Percentiles rank a stretch among this genome's conserved stretches.
Evolutionary conservation across 2,797 vertebrate genomes (phyloP).

Genomic region (Tadarida brasiliensis): DNA sequence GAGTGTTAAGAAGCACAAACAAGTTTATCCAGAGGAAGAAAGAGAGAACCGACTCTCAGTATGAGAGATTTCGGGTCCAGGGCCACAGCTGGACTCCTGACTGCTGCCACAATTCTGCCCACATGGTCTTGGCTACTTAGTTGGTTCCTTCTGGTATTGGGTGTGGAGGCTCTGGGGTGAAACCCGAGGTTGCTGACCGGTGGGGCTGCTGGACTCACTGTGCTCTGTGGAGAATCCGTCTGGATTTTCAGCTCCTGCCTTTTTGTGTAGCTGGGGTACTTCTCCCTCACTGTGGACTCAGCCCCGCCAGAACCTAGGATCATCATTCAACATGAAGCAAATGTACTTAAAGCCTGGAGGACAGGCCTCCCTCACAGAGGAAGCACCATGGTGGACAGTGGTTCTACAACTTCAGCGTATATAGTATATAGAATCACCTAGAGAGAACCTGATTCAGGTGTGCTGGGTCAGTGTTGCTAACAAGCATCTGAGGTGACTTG

Average conservation of each 20-base stretch:
- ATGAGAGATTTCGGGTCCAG: not conserved
- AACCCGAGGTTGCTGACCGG: not conserved
- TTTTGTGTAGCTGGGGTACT: not conserved
- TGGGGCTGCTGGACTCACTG: not conserved
- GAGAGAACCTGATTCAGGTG: not conserved
- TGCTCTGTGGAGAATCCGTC: not conserved
- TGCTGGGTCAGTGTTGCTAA: not conserved
- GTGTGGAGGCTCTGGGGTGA: not conserved
- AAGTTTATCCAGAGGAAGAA: not conserved
- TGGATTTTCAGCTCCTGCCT: not conserved
- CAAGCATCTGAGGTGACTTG: not conserved
- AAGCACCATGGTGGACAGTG: not conserved
- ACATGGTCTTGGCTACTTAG: rapidly evolving
- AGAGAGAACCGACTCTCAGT: not conserved
- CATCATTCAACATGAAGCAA: not conserved
- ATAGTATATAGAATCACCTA: not conserved
- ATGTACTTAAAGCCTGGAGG: not conserved
- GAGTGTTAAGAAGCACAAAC: not conserved
- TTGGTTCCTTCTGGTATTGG: not conserved
- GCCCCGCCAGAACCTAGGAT: not conserved
- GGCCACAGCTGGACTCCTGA: not conserved
- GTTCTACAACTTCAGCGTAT: not conserved
- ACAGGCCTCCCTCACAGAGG: not conserved
- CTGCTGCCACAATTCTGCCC: not conserved
- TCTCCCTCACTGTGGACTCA: not conserved